A percentile compares a stretch with the other conserved stretches of the same genome.
Conservation (phyloP, 2,797 vertebrate species). For the Muscicapa comitata region DNA sequence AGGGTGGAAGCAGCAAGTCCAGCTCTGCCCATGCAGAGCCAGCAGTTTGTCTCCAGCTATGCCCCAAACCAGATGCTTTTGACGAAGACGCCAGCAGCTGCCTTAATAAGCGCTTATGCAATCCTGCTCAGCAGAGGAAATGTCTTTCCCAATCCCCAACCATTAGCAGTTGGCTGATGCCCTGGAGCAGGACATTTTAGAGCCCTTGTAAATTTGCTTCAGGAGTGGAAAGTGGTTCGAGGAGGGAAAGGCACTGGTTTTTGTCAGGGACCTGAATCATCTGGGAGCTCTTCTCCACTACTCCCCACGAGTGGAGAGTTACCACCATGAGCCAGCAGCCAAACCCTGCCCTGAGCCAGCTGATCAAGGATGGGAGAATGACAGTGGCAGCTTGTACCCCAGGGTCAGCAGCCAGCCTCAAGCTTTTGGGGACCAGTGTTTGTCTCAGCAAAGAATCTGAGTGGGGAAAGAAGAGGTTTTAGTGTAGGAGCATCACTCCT, state of each 20-base stretch:
- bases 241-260: conserved; percentile 1
- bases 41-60: conserved; percentile 21
- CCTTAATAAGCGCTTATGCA: conserved; percentile 49
- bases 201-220: conserved; percentile 54
- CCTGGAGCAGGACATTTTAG: conserved; percentile 57
- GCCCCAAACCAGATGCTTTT: conserved; percentile 49
- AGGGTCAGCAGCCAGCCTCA: accelerated
- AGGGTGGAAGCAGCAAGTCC: background rate
- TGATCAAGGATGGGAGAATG: accelerated
- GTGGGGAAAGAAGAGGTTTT: background rate
- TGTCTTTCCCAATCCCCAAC: conserved; percentile 58
- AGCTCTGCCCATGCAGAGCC: background rate
- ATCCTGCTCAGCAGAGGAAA: conserved; percentile 18
- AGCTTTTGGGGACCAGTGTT: background rate
- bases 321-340: background rate
- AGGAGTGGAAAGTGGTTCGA: conserved; percentile 26
- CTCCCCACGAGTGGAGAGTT: accelerated
- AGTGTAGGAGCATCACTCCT: background rate
- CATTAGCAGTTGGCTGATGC: conserved; percentile 48
- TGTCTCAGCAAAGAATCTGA: background rate
- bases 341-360: background rate
- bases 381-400: background rate
- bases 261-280: background rate
- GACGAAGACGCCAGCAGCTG: conserved; percentile 31
- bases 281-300: background rate